Base-by-base conservation (phyloP, 2,113 vertebrate genomes). In the Catharus minimus region DNA sequence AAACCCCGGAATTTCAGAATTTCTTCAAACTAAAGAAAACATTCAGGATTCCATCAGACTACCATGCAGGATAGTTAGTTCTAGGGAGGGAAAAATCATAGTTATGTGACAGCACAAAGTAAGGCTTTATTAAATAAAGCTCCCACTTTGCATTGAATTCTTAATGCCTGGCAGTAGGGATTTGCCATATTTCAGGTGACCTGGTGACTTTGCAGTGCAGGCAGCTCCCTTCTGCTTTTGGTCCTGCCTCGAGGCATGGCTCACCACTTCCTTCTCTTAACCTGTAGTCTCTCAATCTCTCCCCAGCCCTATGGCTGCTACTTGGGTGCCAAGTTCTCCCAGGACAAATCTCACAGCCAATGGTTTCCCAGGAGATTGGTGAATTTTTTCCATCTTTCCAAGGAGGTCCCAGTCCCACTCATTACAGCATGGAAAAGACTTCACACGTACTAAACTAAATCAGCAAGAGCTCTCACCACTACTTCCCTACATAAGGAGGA, bases 161-260 rank as follows among this genome's bases (percentile, higher is more conserved):
- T 49, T 28, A 46, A 41, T 10, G 26, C 17, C 55, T 68, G 47
- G 33, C 32, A 60, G 33, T 8, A 27, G 3, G 11, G 41, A 68
- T 61, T 36, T 68, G 53, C 39, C 21, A 1, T 28, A 8, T 68
- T 85, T 52, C 67, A 76, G 55, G 64, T 4, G 3, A 52, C 3
- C 5, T 1, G 39, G 27, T 1, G 17, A 27, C 30, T 56, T 1
- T 13, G 13, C 6, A 3, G 19, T 3, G 24, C 65, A 52, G 33
- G 41, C 20, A 81, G 23, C 39, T 72, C 49, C 36, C 28, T 72
- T 74, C 46, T 23, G 43, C 15, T 3, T 83, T 30, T 1, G 5
- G 58, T 64, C n/a, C 36, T 55, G 36, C 77, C 43, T 21, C 6
- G 4, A 62, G 26, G 39, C 5, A 20, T n/a, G 36, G 13, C 15